Evolutionary conservation across 2,888 invertebrate species (phyloP), one percentile per base, ranked within the genome.

Genomic region (Ectemnius continuus): DNA sequence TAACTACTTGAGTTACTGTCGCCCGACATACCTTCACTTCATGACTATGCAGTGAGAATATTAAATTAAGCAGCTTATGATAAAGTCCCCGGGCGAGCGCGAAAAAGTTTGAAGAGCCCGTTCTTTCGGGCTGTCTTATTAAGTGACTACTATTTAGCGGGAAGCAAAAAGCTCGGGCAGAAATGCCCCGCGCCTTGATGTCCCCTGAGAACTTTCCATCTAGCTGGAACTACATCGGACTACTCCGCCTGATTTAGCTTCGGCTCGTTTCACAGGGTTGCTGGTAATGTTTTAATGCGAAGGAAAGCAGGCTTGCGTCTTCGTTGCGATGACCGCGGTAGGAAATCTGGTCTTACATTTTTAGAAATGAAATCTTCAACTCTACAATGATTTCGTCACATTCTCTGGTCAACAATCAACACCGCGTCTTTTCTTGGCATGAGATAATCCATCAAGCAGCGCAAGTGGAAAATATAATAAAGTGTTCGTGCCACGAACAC

Each of bases 31-130:
- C 71, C 79, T 79, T 62, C 77, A 73, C 75, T 75, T 81, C 73
- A 75, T 75, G 75, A 73, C 76, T 79, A 71, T 77, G 77, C 77
- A 77, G 69, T 69, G 65, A 76, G 77, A 77, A 77, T 77, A 77
- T 77, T 76, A 72, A 77, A 77, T 77, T 76, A 77, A 77, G 77
- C 66, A 63, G 72, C 67, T 77, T 73, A 73, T 73, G 76, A 77
- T 77, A 76, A 69, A 76, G 76, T 77, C 73, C 72, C 76, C 56
- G 66, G 71, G 36, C 36, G 28, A 62, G 62, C 47, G 64, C 59
- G n/a, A 65, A 64, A 66, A 73, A 64, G 56, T 64, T 64, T 36
- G 16, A 72, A 68, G 57, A 61, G 48, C 64, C 47, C 46, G 3
- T 47, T 14, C 46, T 67, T 59, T 62, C 14, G 57, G 14, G 18